These are phyloP conservation scores for Polydrusus tereticollis DNA, from an alignment of 2,888 invertebrate genomes.

Conservation along the genomic window DNA sequence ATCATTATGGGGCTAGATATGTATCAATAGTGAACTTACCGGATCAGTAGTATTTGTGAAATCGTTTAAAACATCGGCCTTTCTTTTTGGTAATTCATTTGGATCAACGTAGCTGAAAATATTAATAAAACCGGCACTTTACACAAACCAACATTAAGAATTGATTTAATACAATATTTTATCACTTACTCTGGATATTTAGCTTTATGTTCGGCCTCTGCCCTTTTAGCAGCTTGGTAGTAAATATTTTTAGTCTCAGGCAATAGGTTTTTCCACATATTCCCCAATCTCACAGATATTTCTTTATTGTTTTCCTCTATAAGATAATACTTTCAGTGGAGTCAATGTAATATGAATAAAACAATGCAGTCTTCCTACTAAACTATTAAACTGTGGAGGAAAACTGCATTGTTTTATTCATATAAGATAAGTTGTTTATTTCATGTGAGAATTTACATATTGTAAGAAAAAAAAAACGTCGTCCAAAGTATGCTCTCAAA, in stretches of 20 bases:
- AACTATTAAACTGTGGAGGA: too few relatives aligned
- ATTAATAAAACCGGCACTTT: background rate
- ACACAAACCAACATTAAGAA: background rate
- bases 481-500: too few relatives aligned
- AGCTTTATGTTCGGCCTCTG: constrained; percentile 66
- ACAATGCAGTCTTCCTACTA: too few relatives aligned
- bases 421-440: too few relatives aligned
- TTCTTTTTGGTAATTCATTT: constrained; percentile 26
- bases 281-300: constrained; percentile 68
- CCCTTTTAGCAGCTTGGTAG: constrained; percentile 65
- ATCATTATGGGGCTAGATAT: too few relatives aligned
- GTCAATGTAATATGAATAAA: too few relatives aligned
- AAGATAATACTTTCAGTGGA: constrained; percentile 12
- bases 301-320: constrained; percentile 68
- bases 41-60: constrained; percentile 26
- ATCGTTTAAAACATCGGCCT: constrained; percentile 37
- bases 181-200: constrained; percentile 64
- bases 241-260: constrained; percentile 65
- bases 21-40: constrained; percentile 14
- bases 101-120: constrained; percentile 24
- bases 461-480: too few relatives aligned
- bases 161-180: background rate
- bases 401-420: too few relatives aligned
- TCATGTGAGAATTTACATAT: too few relatives aligned
- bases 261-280: constrained; percentile 68